phyloP scores from a whole-genome alignment of 2,113 vertebrate species.

The Himantopus leucocephalus region DNA sequence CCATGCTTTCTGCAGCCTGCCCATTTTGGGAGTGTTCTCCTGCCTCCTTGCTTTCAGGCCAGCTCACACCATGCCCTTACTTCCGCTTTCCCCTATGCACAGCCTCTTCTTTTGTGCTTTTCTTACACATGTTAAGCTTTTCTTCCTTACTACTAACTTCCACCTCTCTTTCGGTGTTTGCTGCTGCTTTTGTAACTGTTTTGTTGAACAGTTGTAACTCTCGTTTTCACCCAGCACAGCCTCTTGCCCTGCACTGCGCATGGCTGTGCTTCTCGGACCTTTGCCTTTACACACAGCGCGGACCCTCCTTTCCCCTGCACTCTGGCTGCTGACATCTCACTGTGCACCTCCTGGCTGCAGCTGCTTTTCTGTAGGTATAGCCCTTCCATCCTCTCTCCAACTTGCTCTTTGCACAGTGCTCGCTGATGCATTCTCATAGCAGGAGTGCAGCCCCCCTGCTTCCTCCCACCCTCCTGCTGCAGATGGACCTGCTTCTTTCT shows the following conservation, averaged over 20 bases:
- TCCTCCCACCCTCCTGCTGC: neutral
- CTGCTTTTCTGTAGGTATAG: neutral
- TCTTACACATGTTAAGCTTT: neutral
- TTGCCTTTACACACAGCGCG: neutral
- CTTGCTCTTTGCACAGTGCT: neutral
- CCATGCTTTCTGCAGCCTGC: neutral
- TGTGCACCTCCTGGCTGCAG: neutral
- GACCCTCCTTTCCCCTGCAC: neutral
- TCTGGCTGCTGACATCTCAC: neutral
- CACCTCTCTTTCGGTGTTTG: neutral
- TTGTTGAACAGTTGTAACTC: neutral
- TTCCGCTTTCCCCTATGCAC: neutral
- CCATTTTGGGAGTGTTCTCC: neutral
- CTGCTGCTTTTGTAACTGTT: neutral
- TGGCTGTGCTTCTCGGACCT: neutral
- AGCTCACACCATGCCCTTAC: neutral
- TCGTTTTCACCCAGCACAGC: neutral
- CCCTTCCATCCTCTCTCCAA: neutral
- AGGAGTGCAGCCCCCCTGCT: neutral
- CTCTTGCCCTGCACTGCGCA: neutral
- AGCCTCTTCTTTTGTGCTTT: neutral
- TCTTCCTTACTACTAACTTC: neutral
- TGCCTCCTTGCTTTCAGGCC: neutral
- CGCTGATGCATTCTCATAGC: neutral
- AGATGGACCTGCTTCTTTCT: neutral